Evolutionary conservation across 1,140 invertebrate species (phyloP).

Genomic region (Drosophila pruinosa): DNA sequence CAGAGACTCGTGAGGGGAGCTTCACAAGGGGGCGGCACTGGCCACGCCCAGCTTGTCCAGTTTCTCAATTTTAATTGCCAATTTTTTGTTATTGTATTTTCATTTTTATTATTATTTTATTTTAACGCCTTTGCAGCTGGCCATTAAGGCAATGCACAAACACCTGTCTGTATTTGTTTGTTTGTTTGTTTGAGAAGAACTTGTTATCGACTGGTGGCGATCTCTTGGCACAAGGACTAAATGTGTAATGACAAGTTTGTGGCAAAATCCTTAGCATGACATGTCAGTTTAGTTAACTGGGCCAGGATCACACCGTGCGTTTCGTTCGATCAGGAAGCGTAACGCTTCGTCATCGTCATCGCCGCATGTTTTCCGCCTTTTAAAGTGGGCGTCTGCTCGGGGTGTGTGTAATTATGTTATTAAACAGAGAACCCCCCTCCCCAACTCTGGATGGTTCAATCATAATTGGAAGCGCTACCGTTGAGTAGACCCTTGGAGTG

Average conservation of each 20-base stretch:
- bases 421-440: conserved; percentile 41
- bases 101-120: neutral
- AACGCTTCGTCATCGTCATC: conserved; percentile 67
- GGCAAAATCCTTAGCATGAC: conserved; percentile 69
- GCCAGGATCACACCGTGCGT: conserved; percentile 15
- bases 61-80: conserved; percentile 41
- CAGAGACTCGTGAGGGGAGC: neutral
- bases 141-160: neutral
- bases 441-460: conserved; percentile 11
- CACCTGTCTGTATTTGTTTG: conserved; percentile 46
- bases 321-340: conserved; percentile 59
- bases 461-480: conserved; percentile 73
- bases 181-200: conserved; percentile 29
- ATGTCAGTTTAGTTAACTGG: conserved; percentile 46
- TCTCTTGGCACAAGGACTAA: conserved; percentile 36
- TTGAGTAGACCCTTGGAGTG: conserved; percentile 38
- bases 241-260: conserved; percentile 68
- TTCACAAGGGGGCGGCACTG: neutral
- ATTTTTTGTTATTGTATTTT: conserved; percentile 22
- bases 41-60: conserved; percentile 12
- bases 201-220: conserved; percentile 42
- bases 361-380: conserved; percentile 69
- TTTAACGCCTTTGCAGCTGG: conserved; percentile 6
- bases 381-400: conserved; percentile 74
- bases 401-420: conserved; percentile 79